Base-by-base conservation (phyloP, 2,797 vertebrate genomes). In the Tadarida brasiliensis region DNA sequence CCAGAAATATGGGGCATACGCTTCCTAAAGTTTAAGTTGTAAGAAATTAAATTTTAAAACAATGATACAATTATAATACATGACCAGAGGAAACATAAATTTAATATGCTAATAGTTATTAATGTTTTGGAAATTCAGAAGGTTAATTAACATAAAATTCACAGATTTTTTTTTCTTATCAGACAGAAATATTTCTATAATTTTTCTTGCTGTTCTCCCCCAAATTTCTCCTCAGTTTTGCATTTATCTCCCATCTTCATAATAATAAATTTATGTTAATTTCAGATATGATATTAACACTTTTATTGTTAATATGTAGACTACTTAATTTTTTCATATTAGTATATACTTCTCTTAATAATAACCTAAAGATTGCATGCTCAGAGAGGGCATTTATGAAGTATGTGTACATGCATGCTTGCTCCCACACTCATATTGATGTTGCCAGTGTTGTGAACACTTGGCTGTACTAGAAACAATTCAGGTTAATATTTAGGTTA, bases 321-420 rank as follows among this genome's bases (percentile, higher is more conserved):
- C 14, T 59, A 10, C 9, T 33, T 65, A 63, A 83, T 47, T 51
- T 65, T 74, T 49, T 84, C 2, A 65, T 63, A 26, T 82, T 24
- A 30, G 2, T 59, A 0, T 33, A 33, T 39, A 17, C 19, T 56
- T 93, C 77, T 84, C 33, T 85, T 44, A 91, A 7, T 30, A 71
- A 47, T 77, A 20, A 77, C 30, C 20, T 82, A 54, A 44, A 77
- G 9, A 1, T 17, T 78, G 4, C 19, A 57, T 14, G 0, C 28
- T 86, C n/a, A 63, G 49, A 68, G 51, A 82, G 15, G 9, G 2
- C 16, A 30, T 35, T 71, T 88, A 35, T 61, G 14, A 56, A 68
- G 26, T 35, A 0, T 59, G 3, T n/a, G 11, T n/a, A 3, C 4
- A 24, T 7, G 1, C 6, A 20, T 20, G 1, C 14, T 17, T 7